Percentiles rank a stretch among this genome's conserved stretches.
These are phyloP conservation scores for Eucidaris tribuloides DNA, from an alignment of 35 echinoderm and acorn worm species.

Conservation along the genomic window DNA sequence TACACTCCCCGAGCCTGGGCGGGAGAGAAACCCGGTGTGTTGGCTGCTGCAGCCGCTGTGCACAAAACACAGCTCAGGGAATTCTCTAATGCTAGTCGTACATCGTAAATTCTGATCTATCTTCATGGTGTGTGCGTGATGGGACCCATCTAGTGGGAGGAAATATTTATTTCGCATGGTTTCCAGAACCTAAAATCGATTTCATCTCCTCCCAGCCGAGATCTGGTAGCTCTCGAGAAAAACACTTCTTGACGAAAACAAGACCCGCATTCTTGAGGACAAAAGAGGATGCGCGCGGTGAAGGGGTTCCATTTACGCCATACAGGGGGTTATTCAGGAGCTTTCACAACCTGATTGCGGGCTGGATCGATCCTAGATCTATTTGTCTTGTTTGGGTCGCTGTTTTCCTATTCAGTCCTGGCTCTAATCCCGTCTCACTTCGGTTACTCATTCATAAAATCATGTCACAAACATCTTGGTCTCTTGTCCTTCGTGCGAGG, in stretches of 20 bases:
- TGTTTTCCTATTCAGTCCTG: conserved; percentile 1
- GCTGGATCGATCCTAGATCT: neutral
- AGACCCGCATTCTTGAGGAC: neutral
- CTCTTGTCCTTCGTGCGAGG: too few species aligned
- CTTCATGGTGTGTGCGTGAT: conserved; percentile 18
- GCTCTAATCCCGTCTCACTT: conserved; percentile 28
- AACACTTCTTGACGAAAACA: conserved; percentile 23
- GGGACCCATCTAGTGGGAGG: conserved; percentile 4
- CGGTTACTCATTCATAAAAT: conserved; percentile 20
- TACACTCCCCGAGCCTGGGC: neutral
- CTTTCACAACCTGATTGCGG: conserved; percentile 25
- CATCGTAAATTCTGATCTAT: too few species aligned
- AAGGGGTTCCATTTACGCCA: too few species aligned
- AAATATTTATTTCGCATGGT: conserved; percentile 28
- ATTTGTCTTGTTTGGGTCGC: conserved; percentile 27
- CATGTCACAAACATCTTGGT: conserved; percentile 19
- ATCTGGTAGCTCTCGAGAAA: conserved; percentile 9
- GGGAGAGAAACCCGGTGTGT: neutral
- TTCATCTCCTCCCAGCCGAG: conserved; percentile 3
- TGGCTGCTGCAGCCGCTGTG: neutral
- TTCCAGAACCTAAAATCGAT: conserved; percentile 5
- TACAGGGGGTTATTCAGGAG: conserved; percentile 21
- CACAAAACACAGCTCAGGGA: too few species aligned
- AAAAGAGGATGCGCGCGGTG: conserved; percentile 17
- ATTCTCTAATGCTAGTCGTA: too few species aligned